Evolutionary conservation across 2,888 invertebrate species (phyloP), one percentile per base, ranked within the genome.

Genomic region (Orthosia cruda): DNA sequence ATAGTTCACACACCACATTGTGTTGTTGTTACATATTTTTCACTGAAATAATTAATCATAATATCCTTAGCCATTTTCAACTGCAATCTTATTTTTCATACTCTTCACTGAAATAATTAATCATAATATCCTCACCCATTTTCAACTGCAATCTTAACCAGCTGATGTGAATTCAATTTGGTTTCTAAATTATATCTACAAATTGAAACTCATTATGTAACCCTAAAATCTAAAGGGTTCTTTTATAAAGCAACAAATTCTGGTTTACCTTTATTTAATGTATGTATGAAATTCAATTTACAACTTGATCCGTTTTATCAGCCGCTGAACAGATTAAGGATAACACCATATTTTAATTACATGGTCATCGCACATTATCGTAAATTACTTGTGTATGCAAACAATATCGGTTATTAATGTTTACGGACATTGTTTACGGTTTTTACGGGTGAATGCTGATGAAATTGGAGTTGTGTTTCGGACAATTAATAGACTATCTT

Each of bases 321-420:
- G 66, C 63, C 20, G n/a, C 74, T 73, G 58, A 62, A 52, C 71
- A 71, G 81, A 82, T 85, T 85, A 79, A 84, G 79, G 71, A 71
- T 73, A 62, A 72, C 75, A 57, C 70, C 67, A 84, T 84, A 82
- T 85, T 82, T 85, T 84, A 86, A 85, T 86, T 85, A 81, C 71
- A 77, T 68, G 78, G 75, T 74, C 87, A 78, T 78, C 52, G 73
- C 57, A 76, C 69, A 76, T 82, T 82, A 85, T 72, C 84, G 83
- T 85, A 82, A 85, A 84, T 85, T 71, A 82, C 73, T 76, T 75
- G 72, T 71, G 59, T 77, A 69, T 76, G 71, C 62, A 76, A 82
- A 84, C 84, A 82, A 72, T 75, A 74, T 84, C 59, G 54, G 59
- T 76, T 72, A 84, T 80, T 84, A 84, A 76, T 84, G 76, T 84